Evolutionary conservation across 2,113 vertebrate genomes (phyloP), one percentile per base, ranked within the genome.

Genomic region (Empidonax traillii): DNA sequence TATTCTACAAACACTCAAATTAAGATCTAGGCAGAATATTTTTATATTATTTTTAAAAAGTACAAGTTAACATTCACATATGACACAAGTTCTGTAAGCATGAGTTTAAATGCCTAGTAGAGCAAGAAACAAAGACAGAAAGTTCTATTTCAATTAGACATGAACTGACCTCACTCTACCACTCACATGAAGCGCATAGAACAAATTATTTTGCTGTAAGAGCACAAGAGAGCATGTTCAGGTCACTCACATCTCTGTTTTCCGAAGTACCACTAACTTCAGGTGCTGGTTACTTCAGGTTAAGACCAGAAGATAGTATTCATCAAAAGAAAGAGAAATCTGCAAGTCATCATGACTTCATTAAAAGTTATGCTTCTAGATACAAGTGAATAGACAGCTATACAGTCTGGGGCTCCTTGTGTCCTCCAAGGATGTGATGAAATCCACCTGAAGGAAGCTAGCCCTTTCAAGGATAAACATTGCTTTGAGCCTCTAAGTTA

Each of bases 401-500:
- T 22, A n/a, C 2, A 52, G 12, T 39, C 10, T 93, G 52, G 39
- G 73, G 15, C 39, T 85, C 62, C 71, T 92, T 21, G 12, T 78
- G 37, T 93, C 33, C 22, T 74, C 65, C 89, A 51, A 90, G 25
- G 39, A 84, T 87, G 39, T 80, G 61, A 52, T 46, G 13, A 96
- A 93, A 81, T 66, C 77, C 67, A 76, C 35, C 41, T 51, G 43
- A 81, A 58, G 43, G 41, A 33, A 67, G 24, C 1, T 75, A 53
- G 14, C 7, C 19, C 37, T 77, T 78, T 80, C 63, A 65, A 90
- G 43, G 43, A 84, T 90, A 78, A 79, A 84, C 63, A 85, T 52
- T 87, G 18, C 14, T 75, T 93, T 92, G 74, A 93, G n/a, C 14
- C n/a, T 46, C 14, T 89, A 93, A 96, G 77, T 30, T 91, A 30